These are phyloP conservation scores for Mormyrus iriodes DNA, from an alignment of 2,113 vertebrate genomes.

Conservation along the genomic window DNA sequence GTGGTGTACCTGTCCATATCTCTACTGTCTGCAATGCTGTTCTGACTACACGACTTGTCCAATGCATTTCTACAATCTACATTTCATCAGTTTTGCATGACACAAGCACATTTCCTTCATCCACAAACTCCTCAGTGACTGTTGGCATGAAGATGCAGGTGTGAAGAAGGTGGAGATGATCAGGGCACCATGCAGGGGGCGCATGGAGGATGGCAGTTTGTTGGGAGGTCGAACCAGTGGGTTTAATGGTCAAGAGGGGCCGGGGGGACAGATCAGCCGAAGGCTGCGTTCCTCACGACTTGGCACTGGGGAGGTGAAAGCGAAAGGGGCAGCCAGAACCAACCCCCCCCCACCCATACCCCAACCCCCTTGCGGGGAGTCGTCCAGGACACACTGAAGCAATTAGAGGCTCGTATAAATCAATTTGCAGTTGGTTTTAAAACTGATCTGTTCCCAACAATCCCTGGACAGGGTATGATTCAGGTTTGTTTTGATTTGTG, in stretches of 20 bases:
- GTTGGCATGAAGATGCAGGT: not conserved
- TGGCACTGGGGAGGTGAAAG: slow-evolving; percentile 44
- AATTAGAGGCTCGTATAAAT: slow-evolving; percentile 66
- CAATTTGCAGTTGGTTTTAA: slow-evolving; percentile 61
- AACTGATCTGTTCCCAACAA: slow-evolving; percentile 58
- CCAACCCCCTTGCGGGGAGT: slow-evolving; percentile 56
- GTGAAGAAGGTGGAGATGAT: not conserved
- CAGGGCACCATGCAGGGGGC: not conserved
- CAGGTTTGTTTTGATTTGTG: slow-evolving; percentile 43
- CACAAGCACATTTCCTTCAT: not conserved
- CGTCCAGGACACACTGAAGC: slow-evolving; percentile 69
- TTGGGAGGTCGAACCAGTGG: not conserved
- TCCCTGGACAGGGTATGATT: slow-evolving; percentile 45
- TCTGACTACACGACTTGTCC: not conserved
- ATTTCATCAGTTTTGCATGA: not conserved
- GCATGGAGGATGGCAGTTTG: not conserved
- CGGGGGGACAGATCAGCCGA: not conserved
- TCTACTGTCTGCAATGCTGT: not conserved
- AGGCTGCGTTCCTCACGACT: not conserved
- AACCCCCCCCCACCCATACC: not conserved
- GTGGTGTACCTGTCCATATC: not conserved
- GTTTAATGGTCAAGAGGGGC: not conserved
- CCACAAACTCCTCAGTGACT: not conserved
- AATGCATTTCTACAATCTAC: not conserved
- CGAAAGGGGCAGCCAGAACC: slow-evolving; percentile 49